These are phyloP conservation scores for Mormyrus proboscirostris DNA, from an alignment of 2,797 vertebrate species.

Conservation along the genomic window DNA sequence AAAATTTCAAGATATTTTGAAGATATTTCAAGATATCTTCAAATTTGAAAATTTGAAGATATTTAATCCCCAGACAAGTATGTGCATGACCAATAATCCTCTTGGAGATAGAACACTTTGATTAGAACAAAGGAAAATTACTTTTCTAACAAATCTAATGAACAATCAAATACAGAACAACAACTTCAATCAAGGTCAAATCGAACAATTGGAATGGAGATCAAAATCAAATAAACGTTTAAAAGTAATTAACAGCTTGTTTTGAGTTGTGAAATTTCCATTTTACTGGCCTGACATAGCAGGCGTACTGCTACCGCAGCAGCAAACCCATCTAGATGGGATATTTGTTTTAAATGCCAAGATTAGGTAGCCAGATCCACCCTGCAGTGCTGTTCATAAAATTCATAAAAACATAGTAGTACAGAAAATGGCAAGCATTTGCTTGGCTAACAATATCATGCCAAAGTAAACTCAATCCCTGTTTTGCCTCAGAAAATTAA, in stretches of 20 bases:
- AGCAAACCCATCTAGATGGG: neutral
- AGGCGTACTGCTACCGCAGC: neutral
- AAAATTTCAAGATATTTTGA: no score
- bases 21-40: no score
- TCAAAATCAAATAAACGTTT: neutral
- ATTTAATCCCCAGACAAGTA: neutral
- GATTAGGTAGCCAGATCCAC: neutral
- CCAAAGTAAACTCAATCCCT: neutral
- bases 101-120: neutral
- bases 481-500: neutral
- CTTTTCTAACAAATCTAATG: neutral
- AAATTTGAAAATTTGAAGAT: no score
- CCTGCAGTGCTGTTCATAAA: neutral
- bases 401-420: neutral
- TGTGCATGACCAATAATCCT: neutral
- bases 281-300: neutral
- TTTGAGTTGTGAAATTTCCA: neutral
- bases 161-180: neutral
- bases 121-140: neutral
- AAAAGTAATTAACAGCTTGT: neutral
- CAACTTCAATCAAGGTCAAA: neutral
- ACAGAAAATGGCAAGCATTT: neutral
- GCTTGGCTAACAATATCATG: neutral
- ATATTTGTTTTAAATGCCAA: neutral
- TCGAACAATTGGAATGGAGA: neutral